These are phyloP conservation scores for Mimachlamys varia DNA, from an alignment of 2,888 invertebrate species.

Conservation along the genomic window DNA sequence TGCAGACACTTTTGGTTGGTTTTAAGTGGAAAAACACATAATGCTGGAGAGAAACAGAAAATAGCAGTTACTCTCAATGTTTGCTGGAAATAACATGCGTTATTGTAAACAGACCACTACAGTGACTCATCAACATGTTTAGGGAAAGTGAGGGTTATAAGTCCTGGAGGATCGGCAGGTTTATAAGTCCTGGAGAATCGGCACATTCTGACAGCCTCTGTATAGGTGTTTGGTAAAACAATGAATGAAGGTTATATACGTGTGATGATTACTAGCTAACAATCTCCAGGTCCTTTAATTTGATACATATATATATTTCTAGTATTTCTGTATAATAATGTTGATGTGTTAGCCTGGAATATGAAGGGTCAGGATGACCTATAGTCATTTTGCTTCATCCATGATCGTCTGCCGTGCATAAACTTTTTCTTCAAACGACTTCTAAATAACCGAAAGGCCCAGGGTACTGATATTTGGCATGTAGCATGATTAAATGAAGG, in stretches of 20 bases:
- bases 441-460: too few species aligned
- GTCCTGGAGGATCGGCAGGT: background rate
- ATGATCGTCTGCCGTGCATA: too few species aligned
- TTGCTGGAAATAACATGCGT: background rate
- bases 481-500: too few species aligned
- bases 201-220: background rate
- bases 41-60: background rate
- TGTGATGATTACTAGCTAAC: background rate
- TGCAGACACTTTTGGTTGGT: background rate
- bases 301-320: background rate
- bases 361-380: too few species aligned
- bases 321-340: background rate
- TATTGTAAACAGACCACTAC: background rate
- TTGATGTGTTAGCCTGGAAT: background rate
- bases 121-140: background rate
- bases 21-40: background rate
- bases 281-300: background rate
- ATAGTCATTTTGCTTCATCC: too few species aligned
- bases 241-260: background rate
- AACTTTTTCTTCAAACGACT: too few species aligned
- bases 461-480: too few species aligned
- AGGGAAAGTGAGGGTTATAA: background rate
- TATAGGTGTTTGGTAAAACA: slow-evolving; percentile 2
- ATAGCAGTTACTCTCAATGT: background rate
- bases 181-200: background rate